These are phyloP conservation scores for Heteromormyrus szaboi DNA, from an alignment of 2,797 vertebrate species.

Conservation along the genomic window DNA sequence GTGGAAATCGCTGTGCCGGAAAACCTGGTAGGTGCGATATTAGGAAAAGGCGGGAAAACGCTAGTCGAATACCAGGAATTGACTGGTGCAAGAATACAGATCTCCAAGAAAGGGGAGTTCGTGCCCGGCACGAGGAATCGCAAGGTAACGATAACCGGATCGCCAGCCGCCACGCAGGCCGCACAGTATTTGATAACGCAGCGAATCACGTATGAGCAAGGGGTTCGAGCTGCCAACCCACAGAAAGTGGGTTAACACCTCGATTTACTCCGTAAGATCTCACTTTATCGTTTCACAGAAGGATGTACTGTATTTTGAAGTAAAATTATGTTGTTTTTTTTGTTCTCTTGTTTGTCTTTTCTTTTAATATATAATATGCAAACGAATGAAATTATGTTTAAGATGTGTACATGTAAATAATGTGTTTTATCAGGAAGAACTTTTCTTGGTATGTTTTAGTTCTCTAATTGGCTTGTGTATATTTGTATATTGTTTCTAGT, in stretches of 20 bases:
- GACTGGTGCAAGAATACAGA: slow-evolving; percentile 84
- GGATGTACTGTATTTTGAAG: slow-evolving; percentile 86
- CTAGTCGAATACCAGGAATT: slow-evolving; percentile 82
- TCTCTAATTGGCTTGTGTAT: slow-evolving; percentile 80
- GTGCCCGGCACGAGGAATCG: slow-evolving; percentile 81
- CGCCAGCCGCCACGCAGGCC: slow-evolving; percentile 78
- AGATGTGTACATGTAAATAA: slow-evolving; percentile 85
- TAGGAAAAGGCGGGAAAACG: slow-evolving; percentile 81
- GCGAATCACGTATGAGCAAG: slow-evolving; percentile 82
- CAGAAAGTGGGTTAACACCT: slow-evolving; percentile 75
- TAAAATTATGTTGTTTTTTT: slow-evolving; percentile 75
- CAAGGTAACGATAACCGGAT: slow-evolving; percentile 82
- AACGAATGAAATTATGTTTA: slow-evolving; percentile 86
- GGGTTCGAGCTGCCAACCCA: slow-evolving; percentile 77
- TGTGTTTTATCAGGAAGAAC: slow-evolving; percentile 76
- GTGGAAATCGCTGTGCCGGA: slow-evolving; percentile 81
- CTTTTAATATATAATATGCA: slow-evolving; percentile 88
- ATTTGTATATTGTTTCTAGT: slow-evolving; percentile 84
- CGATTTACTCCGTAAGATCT: slow-evolving; percentile 65
- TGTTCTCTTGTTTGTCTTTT: slow-evolving; percentile 57
- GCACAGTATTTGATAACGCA: slow-evolving; percentile 83
- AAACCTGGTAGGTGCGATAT: slow-evolving; percentile 80
- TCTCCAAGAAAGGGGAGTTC: slow-evolving; percentile 82
- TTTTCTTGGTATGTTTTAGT: slow-evolving; percentile 80
- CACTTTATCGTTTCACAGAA: slow-evolving; percentile 77